These are phyloP conservation scores for Vespertilio murinus DNA, from an alignment of 2,797 vertebrate species.

Conservation along the genomic window DNA sequence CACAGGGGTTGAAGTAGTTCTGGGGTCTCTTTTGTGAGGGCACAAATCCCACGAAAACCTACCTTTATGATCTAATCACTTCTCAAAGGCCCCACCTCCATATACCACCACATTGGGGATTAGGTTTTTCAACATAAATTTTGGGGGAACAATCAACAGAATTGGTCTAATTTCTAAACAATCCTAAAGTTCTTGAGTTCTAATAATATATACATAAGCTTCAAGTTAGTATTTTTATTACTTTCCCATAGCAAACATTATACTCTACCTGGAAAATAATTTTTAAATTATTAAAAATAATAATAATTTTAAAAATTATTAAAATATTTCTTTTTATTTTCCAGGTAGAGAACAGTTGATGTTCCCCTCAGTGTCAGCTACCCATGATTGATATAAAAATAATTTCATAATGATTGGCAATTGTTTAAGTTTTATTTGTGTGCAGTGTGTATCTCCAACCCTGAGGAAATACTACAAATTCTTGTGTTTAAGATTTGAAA, in stretches of 20 bases:
- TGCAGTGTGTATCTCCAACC: neutral
- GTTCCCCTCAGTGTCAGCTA: neutral
- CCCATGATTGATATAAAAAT: neutral
- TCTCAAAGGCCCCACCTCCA: neutral
- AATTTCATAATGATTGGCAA: neutral
- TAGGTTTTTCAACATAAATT: neutral
- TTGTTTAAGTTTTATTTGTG: neutral
- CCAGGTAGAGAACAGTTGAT: neutral
- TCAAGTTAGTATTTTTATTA: neutral
- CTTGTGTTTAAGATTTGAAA: constrained; percentile 22
- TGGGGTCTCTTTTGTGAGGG: neutral
- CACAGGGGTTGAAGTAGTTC: neutral
- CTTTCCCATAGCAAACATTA: constrained; percentile 21
- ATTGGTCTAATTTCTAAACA: constrained; percentile 26
- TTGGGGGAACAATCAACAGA: neutral
- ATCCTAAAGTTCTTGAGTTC: neutral
- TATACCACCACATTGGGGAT: neutral
- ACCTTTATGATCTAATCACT: neutral
- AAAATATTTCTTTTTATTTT: too few species aligned
- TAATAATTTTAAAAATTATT: too few species aligned
- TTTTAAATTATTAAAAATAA: too few species aligned
- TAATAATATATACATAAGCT: neutral
- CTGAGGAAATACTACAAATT: neutral
- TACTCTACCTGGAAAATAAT: constrained; percentile 25
- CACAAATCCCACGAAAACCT: neutral